A percentile compares a stretch with the other conserved stretches of the same genome.
Evolutionary conservation across 2,113 vertebrate genomes (phyloP).

Genomic region (Sapayoa aenigma): DNA sequence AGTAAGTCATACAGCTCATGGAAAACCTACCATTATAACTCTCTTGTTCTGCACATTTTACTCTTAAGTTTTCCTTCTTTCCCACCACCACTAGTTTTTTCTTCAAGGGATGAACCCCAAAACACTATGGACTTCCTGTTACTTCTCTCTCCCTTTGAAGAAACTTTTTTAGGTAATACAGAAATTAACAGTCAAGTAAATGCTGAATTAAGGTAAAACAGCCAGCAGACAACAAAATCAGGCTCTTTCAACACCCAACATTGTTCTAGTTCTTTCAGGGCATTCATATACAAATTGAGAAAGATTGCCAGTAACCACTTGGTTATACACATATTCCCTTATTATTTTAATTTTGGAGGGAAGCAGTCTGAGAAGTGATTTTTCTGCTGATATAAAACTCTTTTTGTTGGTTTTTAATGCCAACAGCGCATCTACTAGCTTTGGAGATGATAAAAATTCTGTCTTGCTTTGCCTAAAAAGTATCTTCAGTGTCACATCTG

Average conservation of each 20-base stretch:
- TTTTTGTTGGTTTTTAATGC: not conserved
- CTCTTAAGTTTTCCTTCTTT: not conserved
- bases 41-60: not conserved
- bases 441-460: not conserved
- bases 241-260: not conserved
- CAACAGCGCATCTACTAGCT: not conserved
- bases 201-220: not conserved
- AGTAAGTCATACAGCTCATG: not conserved
- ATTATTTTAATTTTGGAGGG: not conserved
- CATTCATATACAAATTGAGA: not conserved
- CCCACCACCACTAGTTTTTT: not conserved
- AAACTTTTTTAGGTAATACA: not conserved
- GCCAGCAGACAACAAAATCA: not conserved
- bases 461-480: not conserved
- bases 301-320: not conserved
- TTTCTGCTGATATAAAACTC: not conserved
- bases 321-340: not conserved
- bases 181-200: not conserved
- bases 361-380: not conserved
- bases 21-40: not conserved
- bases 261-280: not conserved
- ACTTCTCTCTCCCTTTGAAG: not conserved
- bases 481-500: not conserved
- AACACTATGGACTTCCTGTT: not conserved
- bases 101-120: not conserved